These are phyloP conservation scores for Amphipoea lucens DNA, from an alignment of 2,888 invertebrate genomes.

Conservation along the genomic window DNA sequence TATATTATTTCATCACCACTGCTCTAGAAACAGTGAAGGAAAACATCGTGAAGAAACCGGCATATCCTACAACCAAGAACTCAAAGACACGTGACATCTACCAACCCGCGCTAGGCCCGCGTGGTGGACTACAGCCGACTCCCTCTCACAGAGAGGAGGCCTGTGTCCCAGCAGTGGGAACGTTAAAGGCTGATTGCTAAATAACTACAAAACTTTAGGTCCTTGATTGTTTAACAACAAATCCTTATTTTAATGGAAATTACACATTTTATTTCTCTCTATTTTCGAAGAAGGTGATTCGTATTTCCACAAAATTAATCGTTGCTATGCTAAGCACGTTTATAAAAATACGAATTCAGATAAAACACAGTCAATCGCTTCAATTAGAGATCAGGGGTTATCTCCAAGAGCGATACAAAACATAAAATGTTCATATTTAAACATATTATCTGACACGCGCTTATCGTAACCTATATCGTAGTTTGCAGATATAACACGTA, in stretches of 20 bases:
- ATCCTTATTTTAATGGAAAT: background rate
- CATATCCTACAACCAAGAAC: too few relatives aligned
- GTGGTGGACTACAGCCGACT: background rate
- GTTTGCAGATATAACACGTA: conserved; percentile 58
- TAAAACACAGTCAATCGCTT: conserved; percentile 39
- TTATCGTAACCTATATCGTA: conserved; percentile 56
- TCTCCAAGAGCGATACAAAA: conserved; percentile 25
- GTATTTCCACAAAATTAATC: background rate
- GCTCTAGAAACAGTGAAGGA: too few relatives aligned
- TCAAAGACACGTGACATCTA: too few relatives aligned
- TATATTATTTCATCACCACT: too few relatives aligned
- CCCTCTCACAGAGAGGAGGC: too few relatives aligned
- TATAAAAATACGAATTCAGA: conserved; percentile 23
- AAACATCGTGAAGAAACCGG: too few relatives aligned
- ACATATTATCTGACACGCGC: conserved; percentile 50
- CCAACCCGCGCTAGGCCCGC: too few relatives aligned
- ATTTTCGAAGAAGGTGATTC: background rate
- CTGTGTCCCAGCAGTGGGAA: background rate
- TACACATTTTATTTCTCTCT: background rate
- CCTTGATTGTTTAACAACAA: background rate
- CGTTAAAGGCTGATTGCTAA: too few relatives aligned
- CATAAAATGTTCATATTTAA: conserved; percentile 34
- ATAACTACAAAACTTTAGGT: background rate
- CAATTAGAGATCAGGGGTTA: conserved; percentile 56
- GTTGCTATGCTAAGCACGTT: conserved; percentile 30